These are phyloP conservation scores for Erpornis zantholeuca DNA, from an alignment of 2,113 vertebrate genomes.

Conservation along the genomic window DNA sequence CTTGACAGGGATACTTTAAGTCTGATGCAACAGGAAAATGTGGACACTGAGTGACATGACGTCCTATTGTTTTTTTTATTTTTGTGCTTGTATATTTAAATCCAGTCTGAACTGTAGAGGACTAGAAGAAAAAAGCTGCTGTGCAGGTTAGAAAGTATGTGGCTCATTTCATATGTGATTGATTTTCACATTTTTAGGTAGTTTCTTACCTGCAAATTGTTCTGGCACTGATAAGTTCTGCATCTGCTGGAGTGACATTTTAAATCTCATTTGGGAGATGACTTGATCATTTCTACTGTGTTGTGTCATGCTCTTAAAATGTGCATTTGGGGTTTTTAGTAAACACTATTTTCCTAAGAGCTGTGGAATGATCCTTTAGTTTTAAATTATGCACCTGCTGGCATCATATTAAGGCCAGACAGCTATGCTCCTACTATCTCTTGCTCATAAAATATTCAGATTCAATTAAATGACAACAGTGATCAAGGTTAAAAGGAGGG, in stretches of 20 bases:
- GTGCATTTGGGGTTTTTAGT: neutral
- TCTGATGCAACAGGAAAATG: neutral
- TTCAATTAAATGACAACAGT: conserved; percentile 31
- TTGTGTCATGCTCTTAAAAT: neutral
- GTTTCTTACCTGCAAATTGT: neutral
- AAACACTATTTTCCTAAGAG: neutral
- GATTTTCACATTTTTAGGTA: conserved; percentile 6
- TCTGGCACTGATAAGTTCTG: neutral
- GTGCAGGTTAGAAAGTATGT: neutral
- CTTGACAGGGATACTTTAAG: neutral
- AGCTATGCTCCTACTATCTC: neutral
- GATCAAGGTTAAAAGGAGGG: conserved; percentile 27
- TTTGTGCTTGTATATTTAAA: neutral
- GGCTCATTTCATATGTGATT: neutral
- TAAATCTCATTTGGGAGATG: neutral
- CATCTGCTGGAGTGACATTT: neutral
- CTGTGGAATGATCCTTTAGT: neutral
- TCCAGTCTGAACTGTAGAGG: neutral
- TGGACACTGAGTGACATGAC: neutral
- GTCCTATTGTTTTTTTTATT: neutral
- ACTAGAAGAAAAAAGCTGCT: neutral
- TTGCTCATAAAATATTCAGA: conserved; percentile 36
- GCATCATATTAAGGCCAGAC: neutral
- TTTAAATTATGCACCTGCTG: conserved; percentile 12
- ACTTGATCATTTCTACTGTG: neutral